These are phyloP conservation scores for Anhinga anhinga DNA, from an alignment of 2,113 vertebrate species.

Conservation along the genomic window DNA sequence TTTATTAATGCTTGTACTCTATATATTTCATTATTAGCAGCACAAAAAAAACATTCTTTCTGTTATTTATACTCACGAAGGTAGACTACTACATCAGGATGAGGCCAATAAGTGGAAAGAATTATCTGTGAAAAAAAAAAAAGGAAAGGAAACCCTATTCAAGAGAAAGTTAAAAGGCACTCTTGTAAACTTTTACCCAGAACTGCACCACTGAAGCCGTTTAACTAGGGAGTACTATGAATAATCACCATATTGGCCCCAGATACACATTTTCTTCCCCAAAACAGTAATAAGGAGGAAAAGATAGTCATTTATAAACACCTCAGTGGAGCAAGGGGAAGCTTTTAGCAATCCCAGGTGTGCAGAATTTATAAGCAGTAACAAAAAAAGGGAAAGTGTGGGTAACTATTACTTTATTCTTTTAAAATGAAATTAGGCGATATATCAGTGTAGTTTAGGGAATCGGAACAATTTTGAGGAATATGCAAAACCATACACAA, in stretches of 20 bases:
- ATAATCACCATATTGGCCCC: conserved; percentile 12
- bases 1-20: background rate
- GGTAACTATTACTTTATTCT: conserved; percentile 27
- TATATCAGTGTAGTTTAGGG: background rate
- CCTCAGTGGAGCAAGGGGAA: conserved; percentile 3
- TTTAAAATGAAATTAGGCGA: background rate
- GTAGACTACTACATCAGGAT: background rate
- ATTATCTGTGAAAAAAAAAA: background rate
- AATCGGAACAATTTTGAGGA: background rate
- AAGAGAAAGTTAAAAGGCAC: background rate
- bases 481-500: background rate
- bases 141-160: background rate
- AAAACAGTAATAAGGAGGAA: conserved; percentile 32
- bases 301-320: conserved; percentile 30
- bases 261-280: conserved; percentile 35
- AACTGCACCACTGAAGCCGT: background rate
- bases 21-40: background rate
- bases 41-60: background rate
- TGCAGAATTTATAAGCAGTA: conserved; percentile 5
- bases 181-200: background rate
- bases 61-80: background rate
- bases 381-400: background rate
- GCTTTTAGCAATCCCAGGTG: conserved; percentile 27
- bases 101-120: background rate
- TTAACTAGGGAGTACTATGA: conserved; percentile 31